Evolutionary conservation across 2,888 invertebrate genomes (phyloP).

Genomic region (Clanis bilineata): DNA sequence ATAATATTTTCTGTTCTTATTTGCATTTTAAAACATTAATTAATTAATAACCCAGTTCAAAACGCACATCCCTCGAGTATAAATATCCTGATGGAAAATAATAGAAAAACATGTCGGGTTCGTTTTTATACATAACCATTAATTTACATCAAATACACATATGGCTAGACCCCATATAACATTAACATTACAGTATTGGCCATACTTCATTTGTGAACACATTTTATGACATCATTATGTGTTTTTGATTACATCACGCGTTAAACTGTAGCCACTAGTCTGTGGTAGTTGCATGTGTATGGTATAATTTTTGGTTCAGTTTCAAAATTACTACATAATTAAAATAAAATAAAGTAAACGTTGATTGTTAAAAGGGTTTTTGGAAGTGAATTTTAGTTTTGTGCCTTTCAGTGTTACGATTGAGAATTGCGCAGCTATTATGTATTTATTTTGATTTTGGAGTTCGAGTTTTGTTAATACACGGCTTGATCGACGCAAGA

Average conservation of each 20-base stretch:
- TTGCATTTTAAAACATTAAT: not conserved
- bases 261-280: not conserved
- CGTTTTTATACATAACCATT: not conserved
- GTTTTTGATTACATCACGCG: constrained; percentile 7
- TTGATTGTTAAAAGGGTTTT: too few relatives aligned
- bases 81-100: not conserved
- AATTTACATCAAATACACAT: not conserved
- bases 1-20: too few relatives aligned
- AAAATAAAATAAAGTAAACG: too few relatives aligned
- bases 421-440: too few relatives aligned
- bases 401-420: too few relatives aligned
- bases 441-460: too few relatives aligned
- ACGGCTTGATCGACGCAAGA: too few relatives aligned
- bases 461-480: too few relatives aligned
- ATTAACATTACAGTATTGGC: too few relatives aligned
- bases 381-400: too few relatives aligned
- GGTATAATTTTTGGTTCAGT: not conserved
- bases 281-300: not conserved
- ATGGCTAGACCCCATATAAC: not conserved
- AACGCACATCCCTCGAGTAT: not conserved
- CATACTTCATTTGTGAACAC: not conserved
- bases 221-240: constrained; percentile 5
- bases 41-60: not conserved
- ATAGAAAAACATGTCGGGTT: not conserved
- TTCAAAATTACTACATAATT: too few relatives aligned